A percentile compares a stretch with the other conserved stretches of the same genome.
phyloP scores from a whole-genome alignment of 2,888 invertebrate genomes.

The Sturmia bella region DNA sequence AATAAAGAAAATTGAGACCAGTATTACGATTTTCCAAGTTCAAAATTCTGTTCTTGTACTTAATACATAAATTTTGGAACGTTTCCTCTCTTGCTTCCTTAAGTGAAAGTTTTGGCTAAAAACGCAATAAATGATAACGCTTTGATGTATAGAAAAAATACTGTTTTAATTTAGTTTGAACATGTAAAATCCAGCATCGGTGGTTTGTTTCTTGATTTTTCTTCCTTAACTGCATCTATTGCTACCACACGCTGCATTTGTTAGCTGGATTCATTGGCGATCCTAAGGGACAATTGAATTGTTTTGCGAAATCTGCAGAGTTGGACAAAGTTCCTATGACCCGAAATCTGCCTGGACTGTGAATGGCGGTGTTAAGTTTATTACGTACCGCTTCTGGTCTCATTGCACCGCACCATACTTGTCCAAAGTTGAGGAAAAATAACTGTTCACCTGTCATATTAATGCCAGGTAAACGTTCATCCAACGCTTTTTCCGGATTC shows the following conservation, averaged over 20 bases:
- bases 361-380: conserved; percentile 91
- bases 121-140: neutral
- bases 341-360: conserved; percentile 91
- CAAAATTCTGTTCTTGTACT: no score
- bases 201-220: neutral
- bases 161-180: neutral
- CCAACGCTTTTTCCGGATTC: conserved; percentile 83
- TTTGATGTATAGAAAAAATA: neutral
- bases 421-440: conserved; percentile 95
- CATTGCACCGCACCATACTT: conserved; percentile 92
- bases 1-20: no score
- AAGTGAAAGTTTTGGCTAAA: no score
- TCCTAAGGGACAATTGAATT: conserved; percentile 87
- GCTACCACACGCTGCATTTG: conserved; percentile 90
- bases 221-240: neutral
- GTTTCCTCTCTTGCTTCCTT: no score
- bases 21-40: no score
- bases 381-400: conserved; percentile 90
- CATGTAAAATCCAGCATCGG: conserved; percentile 10
- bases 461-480: conserved; percentile 87
- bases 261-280: conserved; percentile 90
- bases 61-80: no score
- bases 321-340: conserved; percentile 91
- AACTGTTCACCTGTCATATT: conserved; percentile 90
- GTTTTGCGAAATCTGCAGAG: conserved; percentile 88